Conservation (phyloP, 2,797 vertebrate genomes). For the Xenentodon cancila region DNA sequence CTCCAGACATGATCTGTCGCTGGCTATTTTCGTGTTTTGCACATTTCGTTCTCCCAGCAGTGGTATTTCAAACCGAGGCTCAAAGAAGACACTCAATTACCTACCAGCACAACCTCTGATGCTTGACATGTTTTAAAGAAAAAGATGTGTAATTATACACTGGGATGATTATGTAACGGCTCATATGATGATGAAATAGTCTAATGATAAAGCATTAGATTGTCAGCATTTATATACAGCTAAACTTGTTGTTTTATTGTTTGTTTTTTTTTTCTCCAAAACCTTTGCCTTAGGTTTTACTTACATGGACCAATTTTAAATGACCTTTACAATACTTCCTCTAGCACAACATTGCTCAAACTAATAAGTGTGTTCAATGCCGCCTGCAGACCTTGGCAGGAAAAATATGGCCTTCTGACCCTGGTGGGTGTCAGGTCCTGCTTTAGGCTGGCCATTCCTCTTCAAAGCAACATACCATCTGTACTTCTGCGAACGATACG, state of each 20-base stretch:
- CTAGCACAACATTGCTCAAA: not conserved
- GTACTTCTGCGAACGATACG: slow-evolving; percentile 89
- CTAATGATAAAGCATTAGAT: too few species aligned
- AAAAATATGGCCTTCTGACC: slow-evolving; percentile 93
- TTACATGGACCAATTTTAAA: slow-evolving; percentile 2
- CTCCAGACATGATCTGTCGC: not conserved
- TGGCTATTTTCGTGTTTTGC: slow-evolving; percentile 25
- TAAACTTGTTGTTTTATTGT: too few species aligned
- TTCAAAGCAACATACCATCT: slow-evolving; percentile 93
- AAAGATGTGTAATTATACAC: not conserved
- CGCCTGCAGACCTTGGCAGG: slow-evolving; percentile 84
- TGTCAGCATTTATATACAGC: too few species aligned
- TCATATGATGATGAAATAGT: not conserved
- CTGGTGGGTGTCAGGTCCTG: slow-evolving; percentile 86
- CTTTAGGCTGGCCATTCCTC: slow-evolving; percentile 89
- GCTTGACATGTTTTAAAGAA: slow-evolving; percentile 4
- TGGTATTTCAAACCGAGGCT: slow-evolving; percentile 49
- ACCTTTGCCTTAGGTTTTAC: slow-evolving; percentile 12
- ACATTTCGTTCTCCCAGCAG: slow-evolving; percentile 28
- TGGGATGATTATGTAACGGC: not conserved
- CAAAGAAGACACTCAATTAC: slow-evolving; percentile 46
- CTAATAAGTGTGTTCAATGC: slow-evolving; percentile 29
- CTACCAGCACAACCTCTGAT: slow-evolving; percentile 13
- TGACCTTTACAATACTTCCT: slow-evolving; percentile 8
- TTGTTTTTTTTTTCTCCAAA: too few species aligned